A percentile compares a stretch with the other conserved stretches of the same genome.
phyloP scores from a whole-genome alignment of 1,140 invertebrate genomes.

The Condylostylus longicornis region DNA sequence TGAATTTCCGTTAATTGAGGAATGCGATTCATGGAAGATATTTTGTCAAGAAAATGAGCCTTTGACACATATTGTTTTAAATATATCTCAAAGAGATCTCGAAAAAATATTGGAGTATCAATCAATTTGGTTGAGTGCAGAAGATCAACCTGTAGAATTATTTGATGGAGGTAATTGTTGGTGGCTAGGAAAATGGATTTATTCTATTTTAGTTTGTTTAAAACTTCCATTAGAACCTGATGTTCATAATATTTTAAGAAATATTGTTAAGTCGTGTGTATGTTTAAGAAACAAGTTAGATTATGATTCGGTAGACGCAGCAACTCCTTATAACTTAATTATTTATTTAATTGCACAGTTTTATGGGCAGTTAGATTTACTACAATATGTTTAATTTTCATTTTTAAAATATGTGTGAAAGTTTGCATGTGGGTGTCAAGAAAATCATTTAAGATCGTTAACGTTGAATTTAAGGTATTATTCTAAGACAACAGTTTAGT shows the following conservation, averaged over 20 bases:
- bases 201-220: constrained; percentile 20
- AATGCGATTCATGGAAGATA: constrained; percentile 15
- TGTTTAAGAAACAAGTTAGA: constrained; percentile 14
- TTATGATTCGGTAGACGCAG: constrained; percentile 12
- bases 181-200: constrained; percentile 27
- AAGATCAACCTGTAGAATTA: constrained; percentile 14
- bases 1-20: constrained; percentile 1
- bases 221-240: constrained; percentile 25
- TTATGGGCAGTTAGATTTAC: constrained; percentile 24
- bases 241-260: constrained; percentile 22
- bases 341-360: constrained; percentile 19
- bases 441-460: no score
- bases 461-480: no score
- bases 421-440: no score
- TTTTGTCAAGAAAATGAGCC: constrained; percentile 21
- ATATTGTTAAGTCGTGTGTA: constrained; percentile 21
- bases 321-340: constrained; percentile 25
- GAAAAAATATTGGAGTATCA: constrained; percentile 21
- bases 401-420: no score
- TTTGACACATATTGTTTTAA: constrained; percentile 17
- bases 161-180: constrained; percentile 9
- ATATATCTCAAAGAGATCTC: constrained; percentile 17
- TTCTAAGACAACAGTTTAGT: no score
- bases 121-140: constrained; percentile 18
- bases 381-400: no score